Base-by-base conservation (phyloP, 1,140 invertebrate species). In the Polypedilum vanderplanki region DNA sequence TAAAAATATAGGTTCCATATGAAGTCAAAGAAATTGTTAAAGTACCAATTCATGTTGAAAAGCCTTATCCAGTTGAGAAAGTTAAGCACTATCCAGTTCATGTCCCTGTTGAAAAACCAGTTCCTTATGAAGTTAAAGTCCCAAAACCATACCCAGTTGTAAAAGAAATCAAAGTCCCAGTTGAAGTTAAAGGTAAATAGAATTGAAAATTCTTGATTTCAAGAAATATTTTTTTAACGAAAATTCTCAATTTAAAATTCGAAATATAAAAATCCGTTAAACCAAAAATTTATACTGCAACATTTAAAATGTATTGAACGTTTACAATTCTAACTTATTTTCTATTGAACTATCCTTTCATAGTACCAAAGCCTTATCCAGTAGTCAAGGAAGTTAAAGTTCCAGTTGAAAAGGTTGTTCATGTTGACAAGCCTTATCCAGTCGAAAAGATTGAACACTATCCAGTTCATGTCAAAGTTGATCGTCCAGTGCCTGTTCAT, bases 91-190 rank as follows among this genome's bases (percentile, higher is more conserved):
- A 85, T 20, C 85, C 86, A 75, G 86, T 87, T 3, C 85, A 87
- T 78, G 83, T 88, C 7, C 83, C 83, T 5, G 86, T 88, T 0
- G 86, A 87, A 40, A 80, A 85, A 24, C 87, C 87, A 3, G 83
- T 85, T 70, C 85, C 86, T 81, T 87, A 88, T 75, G 88, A 89
- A 78, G 87, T 90, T 41, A 83, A 82, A 79, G 87, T 91, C 12
- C 87, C 90, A 75, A 87, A 90, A 78, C 89, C 90, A 75, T 90
- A 90, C 80, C 86, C 87, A 75, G 86, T 87, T 40, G 85, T 86
- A 76, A 87, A 86, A 77, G 79, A 85, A 70, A 77, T 87, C 40
- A 79, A 79, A 74, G 79, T 82, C 7, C 80, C 80, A 40, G 81
- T 87, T 17, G 88, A 88, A 79, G 86, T 89, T 70, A 84, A 83